Base-by-base conservation (phyloP, 2,113 vertebrate species). In the Lagopus leucura region DNA sequence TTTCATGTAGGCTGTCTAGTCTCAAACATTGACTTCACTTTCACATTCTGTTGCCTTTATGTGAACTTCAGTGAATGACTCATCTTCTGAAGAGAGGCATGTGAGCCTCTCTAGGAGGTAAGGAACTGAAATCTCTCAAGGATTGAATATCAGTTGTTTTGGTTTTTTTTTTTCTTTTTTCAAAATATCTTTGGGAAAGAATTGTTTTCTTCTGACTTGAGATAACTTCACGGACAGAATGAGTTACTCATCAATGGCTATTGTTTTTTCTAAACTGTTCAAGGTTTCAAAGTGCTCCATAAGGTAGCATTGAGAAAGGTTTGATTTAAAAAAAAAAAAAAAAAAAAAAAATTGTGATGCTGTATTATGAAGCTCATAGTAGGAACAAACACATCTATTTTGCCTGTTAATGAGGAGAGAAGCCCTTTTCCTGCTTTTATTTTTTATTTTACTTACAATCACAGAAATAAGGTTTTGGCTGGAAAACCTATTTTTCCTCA, bases 71-170 rank as follows among this genome's bases (percentile, higher is more conserved):
- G 17, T 55, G 43, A 58, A 36, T 43, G 6, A 54, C 12, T 84
- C 32, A 1, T 60, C 25, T 82, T 76, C 0, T 4, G 54, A 27
- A 52, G 63, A 75, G 42, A 71, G 1, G 0, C 28, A 54, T 2
- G 5, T 22, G 21, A 71, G 6, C 9, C 27, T 82, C 17, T 86
- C 19, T 88, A 60, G 75, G 12, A 83, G 13, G 65, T 52, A 70
- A 91, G 50, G 60, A 85, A 38, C 67, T 47, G 50, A 79, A 45
- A 17, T 18, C 25, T 80, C 69, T 66, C 14, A 36, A 20, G 40
- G 77, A 52, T 11, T 48, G 45, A 89, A 2, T 61, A 61, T 58
- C 16, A 70, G 4, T 65, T 38, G 36, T 38, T 38, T n/a, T n/a
- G n/a, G n/a, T n/a, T n/a, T n/a, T 38, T 38, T 38, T 9, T 38